These are phyloP conservation scores for Pentamera pediparva DNA, from an alignment of 53 echinoderm and acorn worm species.

Conservation along the genomic window DNA sequence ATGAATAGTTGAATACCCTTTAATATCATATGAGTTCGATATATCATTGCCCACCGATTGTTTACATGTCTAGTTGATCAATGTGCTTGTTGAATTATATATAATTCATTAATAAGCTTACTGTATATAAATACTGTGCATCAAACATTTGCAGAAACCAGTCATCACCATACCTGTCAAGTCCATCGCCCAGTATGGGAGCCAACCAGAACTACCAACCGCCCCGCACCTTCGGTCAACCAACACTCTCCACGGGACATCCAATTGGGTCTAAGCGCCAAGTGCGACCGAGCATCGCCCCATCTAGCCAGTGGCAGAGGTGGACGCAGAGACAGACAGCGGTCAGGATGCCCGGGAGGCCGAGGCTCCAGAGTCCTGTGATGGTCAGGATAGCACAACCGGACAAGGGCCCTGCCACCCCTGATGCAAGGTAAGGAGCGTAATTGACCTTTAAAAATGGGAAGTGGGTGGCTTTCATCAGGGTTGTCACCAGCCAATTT, in stretches of 20 bases:
- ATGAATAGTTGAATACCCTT: too few relatives aligned
- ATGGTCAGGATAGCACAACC: conserved; percentile 17
- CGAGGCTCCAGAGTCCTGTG: conserved; percentile 17
- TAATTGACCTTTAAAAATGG: not conserved
- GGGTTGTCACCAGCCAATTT: too few relatives aligned
- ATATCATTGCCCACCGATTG: too few relatives aligned
- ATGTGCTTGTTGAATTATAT: too few relatives aligned
- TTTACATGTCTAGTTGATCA: too few relatives aligned
- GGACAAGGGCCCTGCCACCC: not conserved
- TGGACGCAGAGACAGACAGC: not conserved
- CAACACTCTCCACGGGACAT: not conserved
- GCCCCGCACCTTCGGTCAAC: not conserved
- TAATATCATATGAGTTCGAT: too few relatives aligned
- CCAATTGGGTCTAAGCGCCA: conserved; percentile 1
- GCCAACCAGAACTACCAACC: not conserved
- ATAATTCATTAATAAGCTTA: too few relatives aligned
- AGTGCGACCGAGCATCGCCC: not conserved
- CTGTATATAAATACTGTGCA: not conserved
- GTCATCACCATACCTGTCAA: not conserved
- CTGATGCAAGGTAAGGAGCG: not conserved
- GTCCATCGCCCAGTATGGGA: conserved; percentile 4
- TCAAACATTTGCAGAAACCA: not conserved
- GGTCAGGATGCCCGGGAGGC: not conserved
- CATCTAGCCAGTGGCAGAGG: conserved; percentile 19
- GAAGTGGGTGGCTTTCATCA: not conserved